Base-by-base conservation (phyloP, 2,888 invertebrate genomes). In the Drosophila ustulata region DNA sequence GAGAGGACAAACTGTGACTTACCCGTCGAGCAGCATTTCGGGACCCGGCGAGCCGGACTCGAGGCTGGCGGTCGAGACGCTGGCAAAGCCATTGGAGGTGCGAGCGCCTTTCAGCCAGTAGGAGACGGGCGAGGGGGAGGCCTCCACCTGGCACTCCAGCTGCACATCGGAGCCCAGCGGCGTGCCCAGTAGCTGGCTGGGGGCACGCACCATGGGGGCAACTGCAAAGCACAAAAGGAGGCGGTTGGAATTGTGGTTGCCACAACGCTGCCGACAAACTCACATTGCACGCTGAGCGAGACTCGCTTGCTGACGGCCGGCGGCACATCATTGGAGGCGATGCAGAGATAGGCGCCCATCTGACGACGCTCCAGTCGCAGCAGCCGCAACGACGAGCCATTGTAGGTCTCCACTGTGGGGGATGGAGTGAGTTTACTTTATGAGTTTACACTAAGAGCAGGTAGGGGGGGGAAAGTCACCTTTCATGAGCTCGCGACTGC, bases 331-430 rank as follows among this genome's bases (percentile, higher is more conserved):
- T 98, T 98, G 89, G 96, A 96, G 11, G 98, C 98, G 88, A 97
- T 97, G 93, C 98, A 98, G 84, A 98, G 94, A 92, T 97, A 98
- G 32, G 96, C 96, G 39, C 97, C 98, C 96, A 97, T 98, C 93
- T 98, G 98, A 86, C 96, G 94, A 56, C 98, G 94, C 90, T 97
- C 97, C 86, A 98, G 94, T 71, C 96, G 95, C 93, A 96, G 94
- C 88, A 98, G 94, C 76, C 95, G 94, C 82, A 97, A 92, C 69
- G 94, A 93, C 73, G 95, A 95, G 75, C 97, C 97, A 83, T 95
- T 96, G 93, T 95, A 96, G 66, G 95, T 95, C 87, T 96, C 96
- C 83, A 95, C 95, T 95, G 92, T 13, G 0, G 25, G 45, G 3
- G 0, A 7, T 1, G 6, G 30, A 4, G 30, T 6, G 30, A 45